Base-by-base conservation (phyloP, 2,888 invertebrate genomes). In the Eristalis arbustorum region DNA sequence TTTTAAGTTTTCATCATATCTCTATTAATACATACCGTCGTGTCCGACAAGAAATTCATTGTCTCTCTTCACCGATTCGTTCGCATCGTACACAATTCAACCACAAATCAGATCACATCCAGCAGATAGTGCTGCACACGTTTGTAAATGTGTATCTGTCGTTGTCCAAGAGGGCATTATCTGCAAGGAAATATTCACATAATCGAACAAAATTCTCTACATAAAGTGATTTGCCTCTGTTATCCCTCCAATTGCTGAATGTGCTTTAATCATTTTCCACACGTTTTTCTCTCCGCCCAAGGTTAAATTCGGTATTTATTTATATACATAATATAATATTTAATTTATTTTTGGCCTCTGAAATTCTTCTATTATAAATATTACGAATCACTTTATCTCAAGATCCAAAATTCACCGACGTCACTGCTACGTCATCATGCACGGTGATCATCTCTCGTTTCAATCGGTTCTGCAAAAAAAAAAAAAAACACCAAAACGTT, bases 261-360 rank as follows among this genome's bases (percentile, higher is more conserved):
- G n/a, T 59, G 59, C 18, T 49, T 49, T 49, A 49, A 42, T 49
- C 49, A 59, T 59, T 59, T 59, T 59, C 59, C 59, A 59, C 59
- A 28, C 23, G 59, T 59, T 59, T 59, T 59, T 59, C 23, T 59
- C 25, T 59, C 25, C 25, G 13, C 25, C n/a, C 59, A 59, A 59
- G 59, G 59, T 59, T 59, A 59, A 59, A 59, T 59, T 25, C 59
- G 25, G 59, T 23, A 59, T 59, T 59, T 59, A 59, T 59, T 59
- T 59, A 59, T 59, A 59, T 59, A 25, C 59, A 59, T 59, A 59
- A 59, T 59, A 59, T 59, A 59, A 59, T 59, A 59, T 59, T 25
- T 59, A 59, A 59, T 59, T 59, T 59, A 59, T 59, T 59, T 59
- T 59, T 59, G 59, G 59, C 59, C 59, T 23, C 59, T 8, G 59